Conservation (phyloP, 2,888 invertebrate species). For the Mycalesis mineus region DNA sequence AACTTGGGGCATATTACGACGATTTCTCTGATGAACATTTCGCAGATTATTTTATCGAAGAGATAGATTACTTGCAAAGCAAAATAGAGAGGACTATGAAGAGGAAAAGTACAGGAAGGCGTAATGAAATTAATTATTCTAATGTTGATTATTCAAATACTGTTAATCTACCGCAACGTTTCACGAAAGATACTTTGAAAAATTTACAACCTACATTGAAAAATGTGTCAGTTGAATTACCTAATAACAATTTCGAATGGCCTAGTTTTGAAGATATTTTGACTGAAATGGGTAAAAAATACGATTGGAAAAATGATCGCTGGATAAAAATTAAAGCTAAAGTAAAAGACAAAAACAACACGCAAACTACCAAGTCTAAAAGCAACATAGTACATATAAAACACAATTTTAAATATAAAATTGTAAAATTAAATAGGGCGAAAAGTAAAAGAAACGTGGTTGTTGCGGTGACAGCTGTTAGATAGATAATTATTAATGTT, state of each 20-base stretch:
- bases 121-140: constrained; percentile 18
- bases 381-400: constrained; percentile 49
- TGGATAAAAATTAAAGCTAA: constrained; percentile 70
- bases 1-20: constrained; percentile 60
- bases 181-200: neutral
- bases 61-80: constrained; percentile 29
- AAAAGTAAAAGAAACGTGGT: constrained; percentile 68
- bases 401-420: constrained; percentile 67
- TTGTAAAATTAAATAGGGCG: constrained; percentile 62
- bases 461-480: constrained; percentile 68
- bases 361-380: constrained; percentile 32
- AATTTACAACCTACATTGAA: neutral
- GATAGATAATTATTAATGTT: constrained; percentile 43
- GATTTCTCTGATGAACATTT: constrained; percentile 53
- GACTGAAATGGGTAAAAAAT: constrained; percentile 59
- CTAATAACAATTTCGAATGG: constrained; percentile 38
- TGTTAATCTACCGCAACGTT: neutral
- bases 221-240: neutral
- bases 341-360: constrained; percentile 35
- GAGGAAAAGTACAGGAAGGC: constrained; percentile 32
- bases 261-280: constrained; percentile 68
- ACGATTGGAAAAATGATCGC: constrained; percentile 72
- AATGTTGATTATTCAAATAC: constrained; percentile 1
- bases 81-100: constrained; percentile 32
- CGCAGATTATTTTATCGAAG: constrained; percentile 43